Evolutionary conservation across 23 tunicate species (phyloP), one percentile per base, ranked within the genome.

Genomic region (Clavelina lepadiformis): DNA sequence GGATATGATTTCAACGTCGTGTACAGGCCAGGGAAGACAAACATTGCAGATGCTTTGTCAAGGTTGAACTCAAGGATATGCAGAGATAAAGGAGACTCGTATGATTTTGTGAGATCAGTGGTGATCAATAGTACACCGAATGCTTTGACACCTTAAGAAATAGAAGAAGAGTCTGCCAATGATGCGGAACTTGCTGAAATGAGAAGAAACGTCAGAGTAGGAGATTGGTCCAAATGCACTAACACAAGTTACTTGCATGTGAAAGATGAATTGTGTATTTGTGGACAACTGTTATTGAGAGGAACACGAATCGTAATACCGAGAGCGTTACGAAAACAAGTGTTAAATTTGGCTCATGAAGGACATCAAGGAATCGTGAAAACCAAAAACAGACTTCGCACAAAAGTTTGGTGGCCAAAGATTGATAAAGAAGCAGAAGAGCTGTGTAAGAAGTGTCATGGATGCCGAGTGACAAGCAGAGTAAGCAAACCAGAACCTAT

Each of bases 331-430:
- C 64, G 31, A 28, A 21, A 46, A 18, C 22, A 28, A 41, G 22
- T 54, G n/a, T 46, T 53, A 15, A 15, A 69, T 30, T n/a, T 53
- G 30, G 75, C 63, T 18, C 63, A 53, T 30, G 63, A 51, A 33
- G 58, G 58, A 2, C 56, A 69, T 31, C 75, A 69, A 33, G 75
- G 75, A 53, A 69, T 51, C 22, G 75, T 69, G 75, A 69, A 69
- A 54, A 67, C 73, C 28, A 67, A 67, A 49, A 53, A 46, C 33
- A 69, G 23, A 54, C 41, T 69, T 22, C 29, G 75, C 22, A 51
- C 45, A 32, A 72, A 72, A 58, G 77, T 72, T 2, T 72, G 77
- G 67, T 72, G 77, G 77, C 52, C 77, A 35, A 72, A 72, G 15
- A 58, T 72, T 34, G 66, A 72, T 57, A 36, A 35, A n/a, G 67